Base-by-base conservation (phyloP, 2,888 invertebrate species). In the Xestia sexstrigata region DNA sequence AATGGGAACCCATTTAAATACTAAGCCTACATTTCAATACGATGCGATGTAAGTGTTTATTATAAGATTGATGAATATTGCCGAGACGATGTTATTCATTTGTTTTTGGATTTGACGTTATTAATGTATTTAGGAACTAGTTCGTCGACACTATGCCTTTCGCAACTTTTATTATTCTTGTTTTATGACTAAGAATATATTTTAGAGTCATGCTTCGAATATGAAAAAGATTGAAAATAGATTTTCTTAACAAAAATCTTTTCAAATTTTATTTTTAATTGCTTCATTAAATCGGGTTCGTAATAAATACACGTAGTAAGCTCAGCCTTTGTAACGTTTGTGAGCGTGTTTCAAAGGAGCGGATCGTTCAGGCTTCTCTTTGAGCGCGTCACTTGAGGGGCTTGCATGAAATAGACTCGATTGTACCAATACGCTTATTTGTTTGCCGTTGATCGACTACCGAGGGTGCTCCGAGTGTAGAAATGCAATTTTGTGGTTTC, bases 1-100 rank as follows among this genome's bases (percentile, higher is more conserved):
- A 97, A 97, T 97, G 96, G 95, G 95, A 95, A 95, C 95, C 95
- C 96, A 97, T 97, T 96, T 97, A 96, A 97, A 97, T 96, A 96
- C 96, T 95, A 93, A 94, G 94, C 94, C 94, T 93, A 95, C 96
- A 92, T 96, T 96, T 96, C 96, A 96, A 96, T 96, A 94, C 93
- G 91, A 91, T 91, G 92, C 88, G 88, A 92, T 93, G 93, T 93
- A 93, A 93, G 90, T 92, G 92, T 92, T 92, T 91, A 89, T 90
- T 88, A 87, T 84, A 79, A 87, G 86, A 89, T 88, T 89, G 87
- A 88, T 90, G 85, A 90, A 81, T 89, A 89, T 88, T 90, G 76
- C 68, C 71, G 39, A 68, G 68, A 72, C 70, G 77, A 70, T 42
- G 52, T 68, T 71, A 66, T 76, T 85, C 70, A 85, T 85, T 75